phyloP scores from a whole-genome alignment of 2,888 invertebrate species.

The Tiliacea citrago region DNA sequence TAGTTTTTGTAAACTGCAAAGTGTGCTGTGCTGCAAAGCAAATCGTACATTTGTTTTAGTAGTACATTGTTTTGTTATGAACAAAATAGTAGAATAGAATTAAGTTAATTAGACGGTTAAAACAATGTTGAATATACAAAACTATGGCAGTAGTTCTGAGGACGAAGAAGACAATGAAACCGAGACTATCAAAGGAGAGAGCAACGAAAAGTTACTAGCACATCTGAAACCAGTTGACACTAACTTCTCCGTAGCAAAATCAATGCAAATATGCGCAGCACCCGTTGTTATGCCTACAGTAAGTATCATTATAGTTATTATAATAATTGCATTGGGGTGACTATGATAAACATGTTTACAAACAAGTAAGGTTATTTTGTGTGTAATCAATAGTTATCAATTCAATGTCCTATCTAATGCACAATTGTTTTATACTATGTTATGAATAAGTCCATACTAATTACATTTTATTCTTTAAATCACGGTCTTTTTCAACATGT shows the following conservation, averaged over 20 bases:
- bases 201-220: constrained; percentile 83
- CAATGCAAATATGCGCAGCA: constrained; percentile 94
- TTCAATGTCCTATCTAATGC: not conserved
- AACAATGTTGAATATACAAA: constrained; percentile 93
- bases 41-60: not conserved
- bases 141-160: constrained; percentile 94
- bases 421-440: not conserved
- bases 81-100: constrained; percentile 1
- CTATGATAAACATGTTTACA: not conserved
- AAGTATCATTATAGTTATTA: too few species aligned
- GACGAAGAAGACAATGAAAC: constrained; percentile 91
- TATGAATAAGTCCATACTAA: not conserved
- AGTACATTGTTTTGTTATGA: constrained; percentile 36
- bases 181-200: constrained; percentile 79
- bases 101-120: constrained; percentile 28
- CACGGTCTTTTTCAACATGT: not conserved
- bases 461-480: not conserved
- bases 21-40: not conserved
- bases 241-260: constrained; percentile 91
- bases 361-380: constrained; percentile 28
- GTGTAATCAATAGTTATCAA: not conserved
- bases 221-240: constrained; percentile 91
- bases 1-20: not conserved
- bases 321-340: too few species aligned
- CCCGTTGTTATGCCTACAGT: constrained; percentile 96